phyloP scores from a whole-genome alignment of 2,797 vertebrate species.

The Muscicapa comitata region DNA sequence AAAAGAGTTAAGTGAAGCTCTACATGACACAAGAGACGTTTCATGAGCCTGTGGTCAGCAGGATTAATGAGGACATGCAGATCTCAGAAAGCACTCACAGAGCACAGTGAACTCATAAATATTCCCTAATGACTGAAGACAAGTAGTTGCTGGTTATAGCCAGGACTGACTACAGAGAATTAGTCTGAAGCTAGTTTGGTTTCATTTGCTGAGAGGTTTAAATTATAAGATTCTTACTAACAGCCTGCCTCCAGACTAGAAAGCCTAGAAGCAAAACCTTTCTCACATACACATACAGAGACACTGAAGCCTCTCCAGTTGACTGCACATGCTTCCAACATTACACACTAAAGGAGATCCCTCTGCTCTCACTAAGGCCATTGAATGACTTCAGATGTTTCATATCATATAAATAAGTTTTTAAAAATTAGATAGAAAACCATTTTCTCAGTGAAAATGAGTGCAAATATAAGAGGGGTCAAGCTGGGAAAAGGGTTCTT shows the following conservation, averaged over 20 bases:
- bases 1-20: slow-evolving; percentile 20
- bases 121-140: slow-evolving; percentile 29
- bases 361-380: neutral
- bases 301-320: neutral
- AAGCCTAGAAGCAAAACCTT: neutral
- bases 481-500: neutral
- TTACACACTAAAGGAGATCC: neutral
- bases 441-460: neutral
- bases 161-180: neutral
- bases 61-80: slow-evolving; percentile 42
- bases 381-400: neutral
- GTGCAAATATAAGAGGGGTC: neutral
- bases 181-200: neutral
- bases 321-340: neutral
- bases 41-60: slow-evolving; percentile 23
- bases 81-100: slow-evolving; percentile 13
- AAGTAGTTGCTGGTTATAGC: neutral
- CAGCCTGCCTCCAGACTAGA: neutral
- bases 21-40: neutral
- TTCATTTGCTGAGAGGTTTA: neutral
- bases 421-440: neutral
- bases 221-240: neutral
- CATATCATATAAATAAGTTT: neutral
- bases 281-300: neutral
- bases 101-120: slow-evolving; percentile 41